Conservation (phyloP, 2,888 invertebrate species). For the Andrena chrysosceles region DNA sequence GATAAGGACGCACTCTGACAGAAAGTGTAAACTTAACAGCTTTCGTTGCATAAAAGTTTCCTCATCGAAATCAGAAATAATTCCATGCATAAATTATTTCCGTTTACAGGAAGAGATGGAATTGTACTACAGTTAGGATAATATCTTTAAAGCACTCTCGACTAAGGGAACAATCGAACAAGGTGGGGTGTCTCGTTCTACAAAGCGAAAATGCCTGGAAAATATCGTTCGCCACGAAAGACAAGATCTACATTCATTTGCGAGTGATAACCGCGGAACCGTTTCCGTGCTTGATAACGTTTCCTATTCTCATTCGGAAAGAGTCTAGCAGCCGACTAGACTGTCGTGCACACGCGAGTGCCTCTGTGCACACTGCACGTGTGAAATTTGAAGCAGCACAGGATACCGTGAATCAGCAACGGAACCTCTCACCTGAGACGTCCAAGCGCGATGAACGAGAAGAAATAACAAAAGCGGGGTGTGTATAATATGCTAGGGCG, state of each 20-base stretch:
- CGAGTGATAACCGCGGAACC: slow-evolving; percentile 40
- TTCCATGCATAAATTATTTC: slow-evolving; percentile 5
- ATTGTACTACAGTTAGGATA: slow-evolving; percentile 1
- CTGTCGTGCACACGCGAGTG: background rate
- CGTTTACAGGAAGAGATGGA: background rate
- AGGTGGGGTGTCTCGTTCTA: background rate
- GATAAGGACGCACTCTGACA: background rate
- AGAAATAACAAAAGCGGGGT: slow-evolving; percentile 16
- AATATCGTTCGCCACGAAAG: slow-evolving; percentile 42
- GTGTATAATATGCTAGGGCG: background rate
- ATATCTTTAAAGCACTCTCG: background rate
- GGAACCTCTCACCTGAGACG: slow-evolving; percentile 31
- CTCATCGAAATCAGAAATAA: background rate
- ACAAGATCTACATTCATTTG: slow-evolving; percentile 56
- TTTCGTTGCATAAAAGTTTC: background rate
- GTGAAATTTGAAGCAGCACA: slow-evolving; percentile 18
- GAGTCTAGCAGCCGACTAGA: background rate
- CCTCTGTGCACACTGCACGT: background rate
- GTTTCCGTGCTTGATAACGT: slow-evolving; percentile 56
- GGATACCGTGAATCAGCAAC: slow-evolving; percentile 46
- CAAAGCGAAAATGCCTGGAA: slow-evolving; percentile 30
- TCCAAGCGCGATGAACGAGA: background rate
- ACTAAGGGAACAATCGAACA: slow-evolving; percentile 23
- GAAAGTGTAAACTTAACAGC: background rate
- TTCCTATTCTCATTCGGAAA: slow-evolving; percentile 42